Conservation (phyloP, 1,140 invertebrate genomes). For the Arctopsyche grandis region DNA sequence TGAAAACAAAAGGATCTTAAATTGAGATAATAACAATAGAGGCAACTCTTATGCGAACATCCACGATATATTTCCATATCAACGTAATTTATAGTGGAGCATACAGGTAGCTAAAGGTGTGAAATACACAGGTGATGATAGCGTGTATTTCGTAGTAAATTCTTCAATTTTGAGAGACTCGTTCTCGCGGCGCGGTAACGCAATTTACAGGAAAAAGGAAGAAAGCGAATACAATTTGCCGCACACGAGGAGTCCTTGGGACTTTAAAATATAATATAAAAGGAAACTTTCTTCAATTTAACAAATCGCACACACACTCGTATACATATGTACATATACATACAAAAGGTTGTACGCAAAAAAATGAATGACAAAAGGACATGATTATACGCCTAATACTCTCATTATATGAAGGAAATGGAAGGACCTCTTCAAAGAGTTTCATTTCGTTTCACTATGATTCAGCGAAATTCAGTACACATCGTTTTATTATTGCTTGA, state of each 20-base stretch:
- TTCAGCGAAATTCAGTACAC: no score
- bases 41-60: no score
- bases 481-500: no score
- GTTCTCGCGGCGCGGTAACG: constrained; percentile 5
- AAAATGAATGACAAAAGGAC: constrained; percentile 11
- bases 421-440: no score
- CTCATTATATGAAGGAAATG: no score
- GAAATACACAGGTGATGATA: constrained; percentile 18
- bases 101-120: not conserved
- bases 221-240: constrained; percentile 4
- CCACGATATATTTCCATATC: not conserved
- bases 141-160: constrained; percentile 3
- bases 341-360: not conserved
- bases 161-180: constrained; percentile 17
- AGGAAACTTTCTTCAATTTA: constrained; percentile 4
- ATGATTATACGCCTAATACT: not conserved
- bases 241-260: constrained; percentile 15
- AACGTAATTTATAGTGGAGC: not conserved
- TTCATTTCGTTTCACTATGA: no score
- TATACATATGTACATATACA: not conserved
- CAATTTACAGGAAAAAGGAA: constrained; percentile 2
- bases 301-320: not conserved
- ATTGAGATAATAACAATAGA: no score
- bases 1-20: no score
- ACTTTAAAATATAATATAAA: constrained; percentile 6